These are phyloP conservation scores for Triplophysa dalaica DNA, from an alignment of 2,113 vertebrate genomes.

Conservation along the genomic window DNA sequence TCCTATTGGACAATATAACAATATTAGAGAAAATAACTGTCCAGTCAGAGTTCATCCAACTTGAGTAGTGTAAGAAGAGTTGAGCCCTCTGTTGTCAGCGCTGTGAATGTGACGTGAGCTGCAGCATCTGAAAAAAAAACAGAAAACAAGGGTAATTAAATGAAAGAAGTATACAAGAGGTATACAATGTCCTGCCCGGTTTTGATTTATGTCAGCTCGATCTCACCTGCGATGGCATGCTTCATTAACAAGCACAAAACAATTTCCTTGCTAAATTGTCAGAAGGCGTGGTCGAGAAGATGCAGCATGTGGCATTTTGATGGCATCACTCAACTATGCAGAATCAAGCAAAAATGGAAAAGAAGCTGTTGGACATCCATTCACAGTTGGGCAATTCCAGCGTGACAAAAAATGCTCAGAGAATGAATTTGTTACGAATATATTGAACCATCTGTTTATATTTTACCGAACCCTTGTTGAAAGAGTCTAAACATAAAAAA, in stretches of 20 bases:
- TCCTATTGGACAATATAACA: no score
- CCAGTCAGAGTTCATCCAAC: no score
- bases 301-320: conserved; percentile 11
- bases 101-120: background rate
- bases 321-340: conserved; percentile 15
- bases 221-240: conserved; percentile 60
- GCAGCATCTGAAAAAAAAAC: no score
- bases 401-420: no score
- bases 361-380: background rate
- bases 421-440: no score
- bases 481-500: no score
- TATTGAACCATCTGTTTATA: no score
- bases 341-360: background rate
- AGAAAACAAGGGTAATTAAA: background rate
- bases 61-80: background rate
- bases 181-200: conserved; percentile 44
- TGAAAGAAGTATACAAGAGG: conserved; percentile 23
- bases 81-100: background rate
- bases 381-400: background rate
- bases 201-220: conserved; percentile 55
- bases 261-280: conserved; percentile 57
- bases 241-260: conserved; percentile 67
- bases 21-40: no score
- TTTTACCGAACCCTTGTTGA: no score
- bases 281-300: conserved; percentile 33